phyloP scores from a whole-genome alignment of 1,140 invertebrate genomes.

The Eulimnadia texana region DNA sequence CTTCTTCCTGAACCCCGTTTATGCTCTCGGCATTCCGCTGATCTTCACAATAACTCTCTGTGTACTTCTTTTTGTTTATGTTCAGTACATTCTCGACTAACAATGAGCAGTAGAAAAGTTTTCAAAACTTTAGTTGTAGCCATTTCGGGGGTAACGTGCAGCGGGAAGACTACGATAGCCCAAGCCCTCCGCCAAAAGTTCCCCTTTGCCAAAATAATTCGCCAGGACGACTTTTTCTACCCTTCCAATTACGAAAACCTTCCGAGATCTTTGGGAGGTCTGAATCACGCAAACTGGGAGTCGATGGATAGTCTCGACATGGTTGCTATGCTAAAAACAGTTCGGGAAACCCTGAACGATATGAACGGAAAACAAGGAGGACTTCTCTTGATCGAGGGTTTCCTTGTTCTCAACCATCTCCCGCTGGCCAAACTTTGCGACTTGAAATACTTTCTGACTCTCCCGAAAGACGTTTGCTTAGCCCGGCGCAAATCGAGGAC shows the following conservation, averaged over 20 bases:
- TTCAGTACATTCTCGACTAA: background rate
- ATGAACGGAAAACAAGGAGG: background rate
- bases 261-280: background rate
- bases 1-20: constrained; percentile 42
- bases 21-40: constrained; percentile 39
- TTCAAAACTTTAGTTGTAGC: too few relatives aligned
- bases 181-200: background rate
- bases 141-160: constrained; percentile 5
- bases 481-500: constrained; percentile 23
- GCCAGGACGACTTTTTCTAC: constrained; percentile 8
- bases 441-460: constrained; percentile 52
- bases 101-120: too few relatives aligned
- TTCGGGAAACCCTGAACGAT: background rate
- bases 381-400: constrained; percentile 56
- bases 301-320: constrained; percentile 5
- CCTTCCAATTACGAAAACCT: background rate
- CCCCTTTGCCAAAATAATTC: background rate
- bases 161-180: constrained; percentile 4
- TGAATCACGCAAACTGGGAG: constrained; percentile 8
- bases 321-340: background rate
- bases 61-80: background rate
- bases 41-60: background rate
- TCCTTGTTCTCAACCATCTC: constrained; percentile 53
- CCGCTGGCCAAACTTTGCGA: constrained; percentile 46
- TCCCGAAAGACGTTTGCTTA: constrained; percentile 47